Conservation (phyloP, 2,888 invertebrate genomes). For the Alcis repandata region DNA sequence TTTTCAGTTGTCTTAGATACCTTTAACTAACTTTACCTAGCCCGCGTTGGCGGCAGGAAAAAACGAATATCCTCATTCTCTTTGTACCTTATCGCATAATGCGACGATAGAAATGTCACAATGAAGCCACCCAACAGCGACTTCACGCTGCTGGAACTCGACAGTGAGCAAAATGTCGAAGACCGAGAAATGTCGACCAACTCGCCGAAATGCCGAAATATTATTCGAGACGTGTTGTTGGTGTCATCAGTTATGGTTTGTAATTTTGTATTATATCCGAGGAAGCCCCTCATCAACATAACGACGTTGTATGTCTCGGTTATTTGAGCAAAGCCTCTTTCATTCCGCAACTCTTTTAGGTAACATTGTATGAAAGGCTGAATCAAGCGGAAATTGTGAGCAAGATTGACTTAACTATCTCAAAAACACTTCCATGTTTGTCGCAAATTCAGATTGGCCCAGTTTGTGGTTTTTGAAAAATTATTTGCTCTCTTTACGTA, state of each 20-base stretch:
- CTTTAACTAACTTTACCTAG: too few species aligned
- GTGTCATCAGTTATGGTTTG: neutral
- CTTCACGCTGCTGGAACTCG: constrained; percentile 6
- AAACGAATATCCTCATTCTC: too few species aligned
- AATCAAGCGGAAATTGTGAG: neutral
- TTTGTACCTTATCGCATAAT: neutral
- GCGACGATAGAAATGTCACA: constrained; percentile 20
- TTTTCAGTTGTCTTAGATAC: too few species aligned
- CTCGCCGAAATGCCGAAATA: neutral
- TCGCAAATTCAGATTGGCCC: neutral
- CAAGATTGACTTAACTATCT: neutral
- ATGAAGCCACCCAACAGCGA: neutral
- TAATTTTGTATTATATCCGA: constrained; percentile 9
- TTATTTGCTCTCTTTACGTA: too few species aligned
- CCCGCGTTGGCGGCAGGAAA: too few species aligned
- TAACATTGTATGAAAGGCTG: neutral
- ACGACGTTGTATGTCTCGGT: neutral
- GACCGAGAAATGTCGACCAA: constrained; percentile 19
- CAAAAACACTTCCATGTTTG: neutral
- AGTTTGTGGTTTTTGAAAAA: too few species aligned
- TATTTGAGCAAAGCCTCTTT: neutral
- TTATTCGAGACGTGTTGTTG: constrained; percentile 6
- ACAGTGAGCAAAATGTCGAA: constrained; percentile 8
- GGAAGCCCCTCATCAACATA: neutral
- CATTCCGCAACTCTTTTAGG: neutral